Base-by-base conservation (phyloP, 2,888 invertebrate species). In the Protonemura montana region DNA sequence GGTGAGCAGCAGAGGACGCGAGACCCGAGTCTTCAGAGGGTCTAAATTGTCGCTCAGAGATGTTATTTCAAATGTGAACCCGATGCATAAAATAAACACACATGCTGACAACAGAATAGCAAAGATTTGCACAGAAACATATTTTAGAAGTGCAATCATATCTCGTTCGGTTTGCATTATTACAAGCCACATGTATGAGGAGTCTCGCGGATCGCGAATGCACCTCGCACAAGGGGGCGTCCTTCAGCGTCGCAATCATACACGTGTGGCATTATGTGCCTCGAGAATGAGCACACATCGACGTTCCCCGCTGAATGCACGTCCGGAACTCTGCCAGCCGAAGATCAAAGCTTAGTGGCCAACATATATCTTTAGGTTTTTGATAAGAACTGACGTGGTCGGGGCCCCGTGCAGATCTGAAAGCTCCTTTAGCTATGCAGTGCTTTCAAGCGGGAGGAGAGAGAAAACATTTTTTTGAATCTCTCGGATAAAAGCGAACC, bases 381-480 rank as follows among this genome's bases (percentile, higher is more conserved):
- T 59, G 59, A 59, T 59, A 59, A 59, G 59, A 59, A 59, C 59
- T 59, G 59, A 59, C 59, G 59, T 59, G 59, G 59, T 59, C 59
- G 59, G 59, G 59, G 13, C 2, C 59, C 59, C 21, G 26, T 21
- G 78, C 28, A n/a, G n/a, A n/a, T 26, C 78, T 78, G 28, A 78
- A 78, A 78, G 78, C 78, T 78, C 78, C 27, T 82, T 82, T 41
- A 82, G 82, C 35, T 82, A 82, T 82, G 30, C 82, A 82, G n/a
- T 42, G 82, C 82, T 82, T 82, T 82, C 41, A 82, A 35, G n/a
- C 35, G 82, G 82, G 82, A 21, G 59, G 59, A 59, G 16, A 21
- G 59, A 59, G 21, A 59, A 21, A 2, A 82, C 5, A 25, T 35
- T 82, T 41, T 42, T 35, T 41, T 42, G 41, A n/a, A 82, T 82